Evolutionary conservation across 2,888 invertebrate species (phyloP).

Genomic region (Callimorpha dominula): DNA sequence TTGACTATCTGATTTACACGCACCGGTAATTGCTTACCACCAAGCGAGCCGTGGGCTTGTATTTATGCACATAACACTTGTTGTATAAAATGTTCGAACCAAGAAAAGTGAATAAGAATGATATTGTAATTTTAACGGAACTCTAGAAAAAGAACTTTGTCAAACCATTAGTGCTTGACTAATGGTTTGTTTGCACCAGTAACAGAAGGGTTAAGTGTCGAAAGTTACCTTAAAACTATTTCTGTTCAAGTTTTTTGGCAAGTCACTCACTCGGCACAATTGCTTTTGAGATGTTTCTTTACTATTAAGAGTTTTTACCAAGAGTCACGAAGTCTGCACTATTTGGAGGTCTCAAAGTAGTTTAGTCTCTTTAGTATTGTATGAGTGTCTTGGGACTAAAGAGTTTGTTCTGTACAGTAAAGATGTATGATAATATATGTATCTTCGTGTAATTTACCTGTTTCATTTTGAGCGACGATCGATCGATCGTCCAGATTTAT

Average conservation of each 20-base stretch:
- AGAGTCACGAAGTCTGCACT: slow-evolving; percentile 9
- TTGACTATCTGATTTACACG: not conserved
- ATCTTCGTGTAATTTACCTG: not conserved
- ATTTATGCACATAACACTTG: not conserved
- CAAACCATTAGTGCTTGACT: too few species aligned
- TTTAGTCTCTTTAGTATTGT: not conserved
- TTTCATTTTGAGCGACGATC: too few species aligned
- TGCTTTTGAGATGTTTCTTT: slow-evolving; percentile 49
- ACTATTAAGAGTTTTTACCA: slow-evolving; percentile 40
- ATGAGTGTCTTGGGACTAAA: not conserved
- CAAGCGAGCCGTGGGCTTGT: not conserved
- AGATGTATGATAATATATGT: not conserved
- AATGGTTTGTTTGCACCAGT: slow-evolving; percentile 30
- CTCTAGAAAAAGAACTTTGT: slow-evolving; percentile 35
- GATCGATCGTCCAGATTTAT: too few species aligned
- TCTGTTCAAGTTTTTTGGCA: slow-evolving; percentile 50
- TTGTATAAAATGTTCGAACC: not conserved
- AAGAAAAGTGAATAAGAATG: not conserved
- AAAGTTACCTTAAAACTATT: slow-evolving; percentile 54
- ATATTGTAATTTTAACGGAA: not conserved
- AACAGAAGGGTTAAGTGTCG: slow-evolving; percentile 54
- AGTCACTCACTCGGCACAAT: slow-evolving; percentile 60
- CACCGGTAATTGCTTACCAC: not conserved
- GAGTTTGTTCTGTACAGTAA: not conserved
- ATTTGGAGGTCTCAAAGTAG: not conserved